Evolutionary conservation across 2,888 invertebrate species (phyloP).

Genomic region (Mythimna vitellina): DNA sequence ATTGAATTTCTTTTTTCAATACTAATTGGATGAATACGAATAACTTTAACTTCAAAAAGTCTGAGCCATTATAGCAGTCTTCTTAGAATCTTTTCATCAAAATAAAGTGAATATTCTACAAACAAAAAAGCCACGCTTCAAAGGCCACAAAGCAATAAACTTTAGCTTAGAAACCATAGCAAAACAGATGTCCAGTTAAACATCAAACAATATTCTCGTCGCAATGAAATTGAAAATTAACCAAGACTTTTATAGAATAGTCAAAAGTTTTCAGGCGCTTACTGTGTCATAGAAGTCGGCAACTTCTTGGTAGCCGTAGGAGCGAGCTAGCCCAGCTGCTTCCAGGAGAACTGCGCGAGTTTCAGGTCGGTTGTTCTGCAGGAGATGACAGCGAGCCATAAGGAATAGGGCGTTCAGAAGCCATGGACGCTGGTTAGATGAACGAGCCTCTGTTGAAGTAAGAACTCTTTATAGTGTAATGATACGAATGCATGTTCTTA

Average conservation of each 20-base stretch:
- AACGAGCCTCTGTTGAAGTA: conserved; percentile 75
- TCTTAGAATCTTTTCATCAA: background rate
- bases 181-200: conserved; percentile 10
- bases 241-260: conserved; percentile 13
- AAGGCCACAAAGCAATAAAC: background rate
- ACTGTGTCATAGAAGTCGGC: conserved; percentile 85
- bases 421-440: conserved; percentile 78
- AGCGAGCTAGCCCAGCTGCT: conserved; percentile 72
- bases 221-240: conserved; percentile 25
- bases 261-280: conserved; percentile 47
- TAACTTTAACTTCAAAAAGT: background rate
- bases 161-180: conserved; percentile 17
- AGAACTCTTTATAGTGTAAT: background rate
- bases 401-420: conserved; percentile 82
- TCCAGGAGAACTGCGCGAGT: conserved; percentile 82
- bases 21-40: conserved; percentile 1
- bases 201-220: conserved; percentile 12
- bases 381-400: conserved; percentile 82
- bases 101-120: background rate
- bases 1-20: background rate
- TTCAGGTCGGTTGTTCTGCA: conserved; percentile 85
- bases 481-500: no score
- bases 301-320: conserved; percentile 76
- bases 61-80: background rate
- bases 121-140: background rate